Evolutionary conservation across 2,113 vertebrate species (phyloP).

Genomic region (Ictidomys tridecemlineatus): DNA sequence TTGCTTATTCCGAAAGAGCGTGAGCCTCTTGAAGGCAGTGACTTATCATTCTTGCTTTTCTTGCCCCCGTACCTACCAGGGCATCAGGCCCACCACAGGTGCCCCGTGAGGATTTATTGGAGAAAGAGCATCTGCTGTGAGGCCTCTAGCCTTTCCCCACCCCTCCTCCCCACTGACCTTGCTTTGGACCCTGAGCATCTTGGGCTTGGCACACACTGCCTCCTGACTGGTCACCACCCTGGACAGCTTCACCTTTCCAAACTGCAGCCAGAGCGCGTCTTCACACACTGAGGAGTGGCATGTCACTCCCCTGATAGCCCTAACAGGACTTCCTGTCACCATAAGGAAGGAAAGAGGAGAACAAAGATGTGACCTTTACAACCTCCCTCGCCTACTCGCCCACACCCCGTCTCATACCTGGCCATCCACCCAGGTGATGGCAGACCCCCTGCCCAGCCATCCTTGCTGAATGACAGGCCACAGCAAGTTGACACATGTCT

Average conservation of each 20-base stretch:
- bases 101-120: too few species aligned
- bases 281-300: not conserved
- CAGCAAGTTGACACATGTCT: rapidly evolving
- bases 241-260: not conserved
- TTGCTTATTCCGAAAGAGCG: not conserved
- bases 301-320: not conserved
- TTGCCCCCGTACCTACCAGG: not conserved
- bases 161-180: not conserved
- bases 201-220: not conserved
- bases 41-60: not conserved
- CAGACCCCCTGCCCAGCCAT: not conserved
- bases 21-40: rapidly evolving
- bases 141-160: not conserved
- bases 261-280: rapidly evolving
- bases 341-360: not conserved
- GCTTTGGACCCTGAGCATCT: not conserved
- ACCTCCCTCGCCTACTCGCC: not conserved
- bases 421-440: rapidly evolving
- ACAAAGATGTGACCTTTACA: not conserved
- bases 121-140: not conserved
- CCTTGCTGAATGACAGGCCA: too few species aligned
- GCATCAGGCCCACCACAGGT: rapidly evolving
- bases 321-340: not conserved
- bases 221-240: not conserved
- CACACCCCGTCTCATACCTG: not conserved